Evolutionary conservation across 2,113 vertebrate species (phyloP).

Genomic region (Epinephelus moara): DNA sequence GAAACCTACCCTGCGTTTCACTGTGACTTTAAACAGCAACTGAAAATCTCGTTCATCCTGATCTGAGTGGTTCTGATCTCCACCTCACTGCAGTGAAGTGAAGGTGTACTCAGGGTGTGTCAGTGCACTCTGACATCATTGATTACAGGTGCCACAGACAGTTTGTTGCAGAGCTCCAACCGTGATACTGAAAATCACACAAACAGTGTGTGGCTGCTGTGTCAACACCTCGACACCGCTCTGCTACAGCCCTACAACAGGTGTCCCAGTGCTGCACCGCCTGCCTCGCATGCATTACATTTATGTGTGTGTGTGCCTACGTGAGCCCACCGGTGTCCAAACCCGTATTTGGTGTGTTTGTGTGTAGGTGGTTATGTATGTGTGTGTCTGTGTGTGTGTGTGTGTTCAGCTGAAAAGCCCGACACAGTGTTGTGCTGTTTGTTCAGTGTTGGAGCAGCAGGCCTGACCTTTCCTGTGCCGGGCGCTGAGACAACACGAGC

Average conservation of each 20-base stretch:
- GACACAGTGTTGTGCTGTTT: constrained; percentile 54
- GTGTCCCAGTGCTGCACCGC: constrained; percentile 46
- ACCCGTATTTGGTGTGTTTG: constrained; percentile 21
- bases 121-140: neutral
- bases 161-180: neutral
- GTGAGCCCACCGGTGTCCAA: constrained; percentile 1
- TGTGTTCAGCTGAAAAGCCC: constrained; percentile 33
- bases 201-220: neutral
- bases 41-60: no score
- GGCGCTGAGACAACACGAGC: constrained; percentile 57
- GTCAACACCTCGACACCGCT: constrained; percentile 18
- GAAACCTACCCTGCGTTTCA: no score
- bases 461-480: constrained; percentile 69
- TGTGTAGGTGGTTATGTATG: neutral
- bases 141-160: neutral
- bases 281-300: constrained; percentile 56
- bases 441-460: constrained; percentile 61
- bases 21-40: no score
- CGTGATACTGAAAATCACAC: no score
- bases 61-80: no score
- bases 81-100: neutral
- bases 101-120: neutral
- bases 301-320: neutral
- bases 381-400: neutral
- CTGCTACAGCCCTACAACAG: constrained; percentile 62